phyloP scores from a whole-genome alignment of 2,797 vertebrate species.

The Acanthurus tractus region DNA sequence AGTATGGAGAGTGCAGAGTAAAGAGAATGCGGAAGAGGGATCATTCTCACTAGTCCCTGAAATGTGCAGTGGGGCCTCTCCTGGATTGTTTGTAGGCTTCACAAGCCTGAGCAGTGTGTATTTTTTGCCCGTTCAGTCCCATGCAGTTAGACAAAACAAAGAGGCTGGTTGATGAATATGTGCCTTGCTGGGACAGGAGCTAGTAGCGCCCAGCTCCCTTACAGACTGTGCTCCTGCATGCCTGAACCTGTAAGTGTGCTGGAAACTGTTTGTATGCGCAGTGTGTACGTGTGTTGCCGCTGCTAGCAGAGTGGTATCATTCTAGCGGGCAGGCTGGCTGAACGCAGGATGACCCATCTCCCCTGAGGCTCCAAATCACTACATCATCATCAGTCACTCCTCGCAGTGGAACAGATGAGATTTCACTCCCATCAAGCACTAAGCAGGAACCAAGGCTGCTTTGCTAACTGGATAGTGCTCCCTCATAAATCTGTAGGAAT shows the following conservation, averaged over 20 bases:
- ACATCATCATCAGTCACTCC: conserved; percentile 85
- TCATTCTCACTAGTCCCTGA: conserved; percentile 46
- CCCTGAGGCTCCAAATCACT: conserved; percentile 83
- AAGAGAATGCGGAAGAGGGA: conserved; percentile 54
- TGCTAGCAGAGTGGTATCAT: conserved; percentile 59
- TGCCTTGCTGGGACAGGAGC: conserved; percentile 52
- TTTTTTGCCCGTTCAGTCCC: conserved; percentile 4
- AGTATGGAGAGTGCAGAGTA: conserved; percentile 41
- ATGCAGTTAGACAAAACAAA: conserved; percentile 55
- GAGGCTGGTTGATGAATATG: conserved; percentile 43
- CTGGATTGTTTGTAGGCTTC: conserved; percentile 43
- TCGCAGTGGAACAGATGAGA: conserved; percentile 82
- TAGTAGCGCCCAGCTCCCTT: conserved; percentile 37
- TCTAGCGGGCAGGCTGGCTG: conserved; percentile 73
- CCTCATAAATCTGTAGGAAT: conserved; percentile 66
- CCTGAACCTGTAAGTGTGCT: conserved; percentile 58
- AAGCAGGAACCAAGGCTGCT: conserved; percentile 70
- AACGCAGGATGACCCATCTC: conserved; percentile 86
- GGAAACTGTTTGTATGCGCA: conserved; percentile 44
- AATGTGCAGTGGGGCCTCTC: conserved; percentile 25
- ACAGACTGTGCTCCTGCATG: conserved; percentile 56
- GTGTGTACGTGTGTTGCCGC: conserved; percentile 37
- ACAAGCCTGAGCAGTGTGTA: conserved; percentile 25
- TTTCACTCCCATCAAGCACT: conserved; percentile 75
- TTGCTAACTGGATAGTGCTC: conserved; percentile 63